These are phyloP conservation scores for Leucopsar rothschildi DNA, from an alignment of 2,113 vertebrate genomes.

Conservation along the genomic window DNA sequence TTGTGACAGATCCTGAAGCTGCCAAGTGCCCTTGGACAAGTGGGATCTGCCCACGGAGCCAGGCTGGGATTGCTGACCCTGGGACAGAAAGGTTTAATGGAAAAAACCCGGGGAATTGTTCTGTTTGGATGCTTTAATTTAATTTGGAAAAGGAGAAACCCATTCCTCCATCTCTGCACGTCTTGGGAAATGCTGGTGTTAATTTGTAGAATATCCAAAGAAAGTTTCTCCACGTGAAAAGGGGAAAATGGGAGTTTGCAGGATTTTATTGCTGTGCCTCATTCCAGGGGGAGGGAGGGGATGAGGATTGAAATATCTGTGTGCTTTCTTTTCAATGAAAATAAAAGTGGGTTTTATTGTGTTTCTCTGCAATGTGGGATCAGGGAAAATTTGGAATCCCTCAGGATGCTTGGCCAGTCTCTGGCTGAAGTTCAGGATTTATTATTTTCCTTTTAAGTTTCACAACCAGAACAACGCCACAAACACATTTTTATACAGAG, in stretches of 20 bases:
- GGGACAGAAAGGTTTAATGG: neutral
- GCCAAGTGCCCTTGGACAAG: neutral
- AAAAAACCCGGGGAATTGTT: neutral
- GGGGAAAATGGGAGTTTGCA: neutral
- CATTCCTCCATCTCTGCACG: neutral
- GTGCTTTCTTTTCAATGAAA: neutral
- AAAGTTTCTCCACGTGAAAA: fast-evolving
- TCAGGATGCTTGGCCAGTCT: fast-evolving
- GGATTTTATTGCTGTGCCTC: neutral
- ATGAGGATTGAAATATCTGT: neutral
- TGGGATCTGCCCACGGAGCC: neutral
- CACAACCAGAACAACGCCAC: neutral
- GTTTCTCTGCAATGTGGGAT: neutral
- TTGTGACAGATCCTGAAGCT: neutral
- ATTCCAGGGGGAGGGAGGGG: neutral
- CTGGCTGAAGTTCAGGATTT: neutral
- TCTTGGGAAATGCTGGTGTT: neutral
- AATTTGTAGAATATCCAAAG: neutral
- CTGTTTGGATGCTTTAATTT: neutral
- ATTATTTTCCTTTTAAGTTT: neutral
- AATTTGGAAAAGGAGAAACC: neutral
- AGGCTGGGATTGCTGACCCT: neutral
- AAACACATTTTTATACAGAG: neutral
- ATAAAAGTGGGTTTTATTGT: neutral
- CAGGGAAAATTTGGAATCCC: neutral